phyloP scores from a whole-genome alignment of 2,888 invertebrate species.

The Drosophila nr. perissopoda region DNA sequence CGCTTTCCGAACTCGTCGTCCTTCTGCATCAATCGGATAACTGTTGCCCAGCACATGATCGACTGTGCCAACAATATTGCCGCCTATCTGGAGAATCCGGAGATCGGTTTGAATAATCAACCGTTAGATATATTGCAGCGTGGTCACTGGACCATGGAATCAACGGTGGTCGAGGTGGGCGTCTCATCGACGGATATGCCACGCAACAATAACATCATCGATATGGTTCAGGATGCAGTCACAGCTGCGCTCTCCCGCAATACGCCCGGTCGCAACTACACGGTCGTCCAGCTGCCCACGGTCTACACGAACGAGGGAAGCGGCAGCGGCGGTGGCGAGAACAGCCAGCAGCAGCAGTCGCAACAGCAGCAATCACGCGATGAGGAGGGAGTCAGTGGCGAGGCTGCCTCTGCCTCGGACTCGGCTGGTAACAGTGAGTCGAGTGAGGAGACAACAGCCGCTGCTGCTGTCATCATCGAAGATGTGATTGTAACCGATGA shows the following conservation, averaged over 20 bases:
- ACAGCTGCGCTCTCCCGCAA: constrained; percentile 84
- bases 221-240: constrained; percentile 84
- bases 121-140: constrained; percentile 84
- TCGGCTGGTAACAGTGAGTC: constrained; percentile 34
- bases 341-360: constrained; percentile 24
- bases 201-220: constrained; percentile 84
- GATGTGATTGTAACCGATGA: constrained; percentile 75
- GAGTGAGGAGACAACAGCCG: constrained; percentile 59
- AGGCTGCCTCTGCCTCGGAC: constrained; percentile 23
- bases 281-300: constrained; percentile 83
- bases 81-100: constrained; percentile 84
- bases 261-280: constrained; percentile 83
- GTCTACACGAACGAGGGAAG: constrained; percentile 78
- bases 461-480: constrained; percentile 73
- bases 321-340: constrained; percentile 25
- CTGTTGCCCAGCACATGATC: constrained; percentile 85
- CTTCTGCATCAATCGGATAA: constrained; percentile 85
- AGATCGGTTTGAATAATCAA: constrained; percentile 84
- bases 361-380: constrained; percentile 7
- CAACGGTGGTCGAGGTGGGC: constrained; percentile 85
- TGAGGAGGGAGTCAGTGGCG: constrained; percentile 23
- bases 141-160: constrained; percentile 85
- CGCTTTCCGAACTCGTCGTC: constrained; percentile 84
- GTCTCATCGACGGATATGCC: constrained; percentile 84
- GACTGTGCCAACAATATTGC: constrained; percentile 85